A percentile compares a stretch with the other conserved stretches of the same genome.
phyloP scores from a whole-genome alignment of 2,797 vertebrate genomes.

The Danio jaintianensis region DNA sequence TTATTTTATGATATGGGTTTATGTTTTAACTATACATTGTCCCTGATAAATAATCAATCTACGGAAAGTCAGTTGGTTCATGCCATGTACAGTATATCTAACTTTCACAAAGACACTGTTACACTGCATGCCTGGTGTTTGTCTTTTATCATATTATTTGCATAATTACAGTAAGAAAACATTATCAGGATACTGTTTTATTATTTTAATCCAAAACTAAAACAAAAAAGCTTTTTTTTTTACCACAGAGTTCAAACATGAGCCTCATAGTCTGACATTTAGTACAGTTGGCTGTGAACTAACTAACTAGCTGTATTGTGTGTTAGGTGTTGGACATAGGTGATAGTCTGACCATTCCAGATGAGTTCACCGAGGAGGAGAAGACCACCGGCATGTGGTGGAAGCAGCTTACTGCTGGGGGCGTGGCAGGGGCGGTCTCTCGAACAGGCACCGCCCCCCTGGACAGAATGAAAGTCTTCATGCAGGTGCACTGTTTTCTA shows the following conservation, averaged over 20 bases:
- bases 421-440: slow-evolving; percentile 89
- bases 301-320: neutral
- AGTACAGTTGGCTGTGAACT: neutral
- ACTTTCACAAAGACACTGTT: neutral
- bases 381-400: slow-evolving; percentile 92
- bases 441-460: slow-evolving; percentile 95
- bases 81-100: neutral
- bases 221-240: neutral
- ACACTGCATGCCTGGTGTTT: no score
- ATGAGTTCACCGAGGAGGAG: slow-evolving; percentile 98
- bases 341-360: slow-evolving; percentile 93
- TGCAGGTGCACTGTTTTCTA: slow-evolving; percentile 84
- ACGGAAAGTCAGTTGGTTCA: neutral
- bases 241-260: neutral
- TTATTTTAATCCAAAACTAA: neutral
- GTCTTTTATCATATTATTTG: slow-evolving; percentile 12
- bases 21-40: neutral
- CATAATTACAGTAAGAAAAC: neutral
- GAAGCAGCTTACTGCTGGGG: slow-evolving; percentile 91
- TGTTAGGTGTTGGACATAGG: slow-evolving; percentile 94
- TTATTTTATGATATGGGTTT: neutral
- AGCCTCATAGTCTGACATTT: neutral
- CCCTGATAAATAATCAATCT: neutral
- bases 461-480: slow-evolving; percentile 96
- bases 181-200: neutral